These are phyloP conservation scores for Hylaeus volcanicus DNA, from an alignment of 1,140 invertebrate genomes.

Conservation along the genomic window DNA sequence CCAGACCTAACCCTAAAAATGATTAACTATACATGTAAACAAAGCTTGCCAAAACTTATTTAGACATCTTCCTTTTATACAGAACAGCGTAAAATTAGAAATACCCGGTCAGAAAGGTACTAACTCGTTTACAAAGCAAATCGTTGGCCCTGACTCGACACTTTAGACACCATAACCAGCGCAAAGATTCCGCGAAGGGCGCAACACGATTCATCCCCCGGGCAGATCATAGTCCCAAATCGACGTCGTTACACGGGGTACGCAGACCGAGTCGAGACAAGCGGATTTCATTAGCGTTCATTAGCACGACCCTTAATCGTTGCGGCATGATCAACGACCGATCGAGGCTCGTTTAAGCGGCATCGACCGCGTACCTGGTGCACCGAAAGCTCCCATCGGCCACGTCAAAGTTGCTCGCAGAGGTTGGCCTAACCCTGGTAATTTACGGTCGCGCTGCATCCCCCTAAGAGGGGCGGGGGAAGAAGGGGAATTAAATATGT, in stretches of 20 bases:
- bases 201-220: background rate
- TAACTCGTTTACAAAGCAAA: too few relatives aligned
- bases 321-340: conserved; percentile 43
- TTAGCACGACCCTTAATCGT: conserved; percentile 47
- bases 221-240: background rate
- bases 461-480: conserved; percentile 7
- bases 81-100: too few relatives aligned
- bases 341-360: conserved; percentile 36
- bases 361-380: conserved; percentile 31
- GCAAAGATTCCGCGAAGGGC: too few relatives aligned
- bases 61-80: too few relatives aligned
- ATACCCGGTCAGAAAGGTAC: too few relatives aligned
- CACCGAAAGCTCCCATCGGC: conserved; percentile 30
- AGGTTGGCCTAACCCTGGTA: conserved; percentile 48
- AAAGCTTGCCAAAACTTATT: too few relatives aligned
- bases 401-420: conserved; percentile 46
- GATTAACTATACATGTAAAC: too few relatives aligned
- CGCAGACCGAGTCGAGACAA: conserved; percentile 1
- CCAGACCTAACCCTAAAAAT: too few relatives aligned
- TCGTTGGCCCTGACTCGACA: too few relatives aligned
- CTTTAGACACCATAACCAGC: too few relatives aligned
- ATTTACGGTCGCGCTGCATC: conserved; percentile 52
- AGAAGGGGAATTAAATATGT: conserved; percentile 61
- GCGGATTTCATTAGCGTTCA: conserved; percentile 50
- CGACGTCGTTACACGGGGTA: background rate